These are phyloP conservation scores for Temnothorax ravouxi DNA, from an alignment of 2,888 invertebrate genomes.

Conservation along the genomic window DNA sequence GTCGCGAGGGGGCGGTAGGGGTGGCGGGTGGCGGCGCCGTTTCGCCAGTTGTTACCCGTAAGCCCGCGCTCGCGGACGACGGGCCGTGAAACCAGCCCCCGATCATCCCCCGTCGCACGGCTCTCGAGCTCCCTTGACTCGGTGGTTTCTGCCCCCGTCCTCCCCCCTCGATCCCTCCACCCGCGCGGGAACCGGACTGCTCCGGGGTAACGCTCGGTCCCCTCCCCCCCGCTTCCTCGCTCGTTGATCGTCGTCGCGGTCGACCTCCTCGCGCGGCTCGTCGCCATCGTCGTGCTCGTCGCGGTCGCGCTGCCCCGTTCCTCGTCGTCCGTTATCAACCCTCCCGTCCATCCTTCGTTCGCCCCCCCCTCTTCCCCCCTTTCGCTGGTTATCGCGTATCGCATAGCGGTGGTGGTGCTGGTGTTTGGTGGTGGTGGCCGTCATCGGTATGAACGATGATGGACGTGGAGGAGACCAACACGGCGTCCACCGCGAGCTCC, in stretches of 20 bases:
- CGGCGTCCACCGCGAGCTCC: constrained; percentile 85
- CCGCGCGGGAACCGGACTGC: constrained; percentile 60
- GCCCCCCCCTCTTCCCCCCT: background rate
- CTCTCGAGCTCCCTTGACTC: constrained; percentile 62
- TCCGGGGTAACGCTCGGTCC: background rate
- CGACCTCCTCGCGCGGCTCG: constrained; percentile 21
- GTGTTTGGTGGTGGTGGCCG: constrained; percentile 54
- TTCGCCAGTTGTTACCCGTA: constrained; percentile 84
- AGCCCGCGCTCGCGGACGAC: constrained; percentile 85
- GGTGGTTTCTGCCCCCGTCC: constrained; percentile 61
- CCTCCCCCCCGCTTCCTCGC: background rate
- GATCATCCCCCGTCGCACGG: constrained; percentile 60
- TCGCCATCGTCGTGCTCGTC: constrained; percentile 54
- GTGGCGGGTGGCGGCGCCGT: constrained; percentile 79
- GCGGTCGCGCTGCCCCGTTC: constrained; percentile 24
- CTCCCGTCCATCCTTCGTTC: background rate
- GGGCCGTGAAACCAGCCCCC: constrained; percentile 79
- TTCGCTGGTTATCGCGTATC: constrained; percentile 11
- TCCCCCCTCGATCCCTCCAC: background rate
- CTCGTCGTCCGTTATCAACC: constrained; percentile 42
- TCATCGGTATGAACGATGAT: constrained; percentile 84
- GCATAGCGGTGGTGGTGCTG: constrained; percentile 45
- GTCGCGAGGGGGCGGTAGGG: constrained; percentile 75
- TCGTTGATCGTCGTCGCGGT: background rate
- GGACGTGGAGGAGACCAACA: constrained; percentile 85